Conservation (phyloP, 1,140 invertebrate genomes). For the Belonocnema kinseyi region DNA sequence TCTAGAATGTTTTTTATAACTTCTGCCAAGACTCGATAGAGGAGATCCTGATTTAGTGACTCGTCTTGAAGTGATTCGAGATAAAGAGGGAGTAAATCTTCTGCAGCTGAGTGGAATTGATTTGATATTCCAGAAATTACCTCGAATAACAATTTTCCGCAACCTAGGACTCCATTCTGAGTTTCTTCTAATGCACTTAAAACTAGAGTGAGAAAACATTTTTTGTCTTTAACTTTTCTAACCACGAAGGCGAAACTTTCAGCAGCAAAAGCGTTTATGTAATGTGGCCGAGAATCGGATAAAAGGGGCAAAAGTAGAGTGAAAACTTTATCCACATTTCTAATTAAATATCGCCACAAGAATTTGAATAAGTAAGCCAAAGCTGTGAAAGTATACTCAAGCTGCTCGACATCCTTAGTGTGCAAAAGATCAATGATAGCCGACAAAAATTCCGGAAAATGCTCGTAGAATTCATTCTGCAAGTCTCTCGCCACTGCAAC, state of each 20-base stretch:
- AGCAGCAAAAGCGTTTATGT: constrained; percentile 94
- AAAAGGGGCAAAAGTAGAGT: constrained; percentile 85
- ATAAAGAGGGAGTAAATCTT: constrained; percentile 79
- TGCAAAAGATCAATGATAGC: constrained; percentile 84
- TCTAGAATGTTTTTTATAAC: constrained; percentile 78
- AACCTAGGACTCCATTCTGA: constrained; percentile 82
- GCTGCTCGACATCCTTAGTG: constrained; percentile 86
- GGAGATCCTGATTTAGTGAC: constrained; percentile 75
- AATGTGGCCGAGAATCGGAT: constrained; percentile 82
- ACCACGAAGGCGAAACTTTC: constrained; percentile 96
- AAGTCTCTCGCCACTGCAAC: constrained; percentile 91
- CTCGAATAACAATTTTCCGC: constrained; percentile 90
- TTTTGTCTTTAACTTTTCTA: constrained; percentile 89
- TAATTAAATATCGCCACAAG: constrained; percentile 87
- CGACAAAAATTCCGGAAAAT: constrained; percentile 84
- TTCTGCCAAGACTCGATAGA: constrained; percentile 80
- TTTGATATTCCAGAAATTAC: constrained; percentile 86
- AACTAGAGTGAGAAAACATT: constrained; percentile 84
- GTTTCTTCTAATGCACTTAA: constrained; percentile 81
- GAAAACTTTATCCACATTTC: constrained; percentile 85
- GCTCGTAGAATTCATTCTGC: constrained; percentile 85
- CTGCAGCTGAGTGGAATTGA: constrained; percentile 88
- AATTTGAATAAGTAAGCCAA: constrained; percentile 93
- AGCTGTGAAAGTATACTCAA: constrained; percentile 89
- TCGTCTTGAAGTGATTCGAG: constrained; percentile 78